Conservation (phyloP, 2,797 vertebrate species). For the Acanthopagrus latus region DNA sequence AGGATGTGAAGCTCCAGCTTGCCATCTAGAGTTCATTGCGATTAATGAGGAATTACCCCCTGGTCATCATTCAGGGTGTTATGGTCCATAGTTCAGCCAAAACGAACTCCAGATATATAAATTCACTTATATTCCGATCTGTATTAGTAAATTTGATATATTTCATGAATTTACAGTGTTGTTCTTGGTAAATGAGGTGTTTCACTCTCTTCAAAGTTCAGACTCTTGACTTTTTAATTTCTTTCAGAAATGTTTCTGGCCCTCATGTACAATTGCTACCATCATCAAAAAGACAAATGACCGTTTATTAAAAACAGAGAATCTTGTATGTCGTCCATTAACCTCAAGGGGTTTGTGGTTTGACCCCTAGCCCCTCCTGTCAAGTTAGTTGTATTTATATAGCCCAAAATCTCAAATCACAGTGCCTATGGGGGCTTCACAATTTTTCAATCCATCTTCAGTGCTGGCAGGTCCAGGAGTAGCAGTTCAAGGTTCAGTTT, state of each 20-base stretch:
- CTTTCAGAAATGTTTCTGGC: conserved; percentile 9
- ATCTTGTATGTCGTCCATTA: not conserved
- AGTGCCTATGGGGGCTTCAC: too few relatives aligned
- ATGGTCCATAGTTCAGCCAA: not conserved
- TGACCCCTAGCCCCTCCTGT: not conserved
- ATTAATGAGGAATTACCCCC: not conserved
- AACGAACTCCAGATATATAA: not conserved
- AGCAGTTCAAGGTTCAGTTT: too few relatives aligned
- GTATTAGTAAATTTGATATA: not conserved
- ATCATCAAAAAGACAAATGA: not conserved
- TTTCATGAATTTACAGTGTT: not conserved
- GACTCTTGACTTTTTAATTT: not conserved
- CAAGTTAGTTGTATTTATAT: too few relatives aligned
- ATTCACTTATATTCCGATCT: too few relatives aligned
- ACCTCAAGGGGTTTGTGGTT: not conserved
- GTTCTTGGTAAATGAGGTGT: not conserved
- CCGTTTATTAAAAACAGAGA: not conserved
- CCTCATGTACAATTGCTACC: not conserved
- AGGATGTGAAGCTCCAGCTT: not conserved
- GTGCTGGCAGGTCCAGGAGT: too few relatives aligned
- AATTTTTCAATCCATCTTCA: too few relatives aligned
- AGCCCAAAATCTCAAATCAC: too few relatives aligned
- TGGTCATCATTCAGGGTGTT: not conserved
- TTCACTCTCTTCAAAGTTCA: not conserved
- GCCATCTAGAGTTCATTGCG: conserved; percentile 3